A percentile compares a stretch with the other conserved stretches of the same genome.
phyloP scores from a whole-genome alignment of 2,888 invertebrate species.

The Andrena marginata region DNA sequence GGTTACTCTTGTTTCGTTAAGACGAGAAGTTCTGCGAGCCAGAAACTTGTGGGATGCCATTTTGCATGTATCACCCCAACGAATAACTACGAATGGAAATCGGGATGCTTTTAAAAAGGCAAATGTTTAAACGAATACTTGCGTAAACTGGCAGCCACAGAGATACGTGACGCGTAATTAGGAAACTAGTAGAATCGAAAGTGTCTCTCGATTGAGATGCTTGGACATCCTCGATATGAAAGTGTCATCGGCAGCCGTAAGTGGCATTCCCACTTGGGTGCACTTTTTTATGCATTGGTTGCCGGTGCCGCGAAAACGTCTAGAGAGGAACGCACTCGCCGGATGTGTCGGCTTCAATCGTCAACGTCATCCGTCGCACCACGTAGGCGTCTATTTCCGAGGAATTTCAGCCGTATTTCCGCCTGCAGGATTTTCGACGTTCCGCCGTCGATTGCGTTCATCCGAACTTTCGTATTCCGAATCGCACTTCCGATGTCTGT shows the following conservation, averaged over 20 bases:
- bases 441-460: conserved; percentile 31
- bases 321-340: background rate
- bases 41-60: no score
- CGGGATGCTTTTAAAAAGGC: no score
- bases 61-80: no score
- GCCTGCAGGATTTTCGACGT: conserved; percentile 39
- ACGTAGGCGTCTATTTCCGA: conserved; percentile 32
- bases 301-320: background rate
- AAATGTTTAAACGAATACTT: no score
- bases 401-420: conserved; percentile 46
- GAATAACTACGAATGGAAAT: no score
- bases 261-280: conserved; percentile 25
- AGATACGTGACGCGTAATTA: background rate
- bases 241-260: conserved; percentile 21
- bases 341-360: conserved; percentile 25
- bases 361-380: conserved; percentile 37
- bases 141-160: no score
- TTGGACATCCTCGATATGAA: background rate
- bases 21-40: background rate
- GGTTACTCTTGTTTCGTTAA: background rate
- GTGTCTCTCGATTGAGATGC: background rate
- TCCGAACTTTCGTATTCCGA: conserved; percentile 31
- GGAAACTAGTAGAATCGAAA: no score
- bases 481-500: conserved; percentile 27
- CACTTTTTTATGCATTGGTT: conserved; percentile 30